Conservation (phyloP, 2,797 vertebrate genomes). For the Alcedo quadribrachys region DNA sequence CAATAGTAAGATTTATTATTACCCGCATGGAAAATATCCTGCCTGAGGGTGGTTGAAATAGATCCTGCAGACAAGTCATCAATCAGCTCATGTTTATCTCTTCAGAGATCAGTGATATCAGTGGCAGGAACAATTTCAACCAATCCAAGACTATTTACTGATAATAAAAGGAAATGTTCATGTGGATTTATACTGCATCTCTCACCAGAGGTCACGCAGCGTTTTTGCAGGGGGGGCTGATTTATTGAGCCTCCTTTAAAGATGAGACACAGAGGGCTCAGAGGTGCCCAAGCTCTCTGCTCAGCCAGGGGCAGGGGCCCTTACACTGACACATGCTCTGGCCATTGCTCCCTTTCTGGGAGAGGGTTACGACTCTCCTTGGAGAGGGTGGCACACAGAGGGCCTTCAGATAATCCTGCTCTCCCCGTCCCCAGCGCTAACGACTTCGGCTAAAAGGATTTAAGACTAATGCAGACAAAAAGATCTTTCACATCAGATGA, state of each 20-base stretch:
- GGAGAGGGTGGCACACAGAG: not conserved
- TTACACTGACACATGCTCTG: not conserved
- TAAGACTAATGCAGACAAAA: constrained; percentile 12
- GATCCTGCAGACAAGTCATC: constrained; percentile 70
- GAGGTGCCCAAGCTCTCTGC: not conserved
- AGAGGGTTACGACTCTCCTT: not conserved
- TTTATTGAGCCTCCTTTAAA: not conserved
- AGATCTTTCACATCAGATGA: not conserved
- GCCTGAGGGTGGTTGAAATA: constrained; percentile 65
- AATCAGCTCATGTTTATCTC: constrained; percentile 63
- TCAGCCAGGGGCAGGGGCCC: not conserved
- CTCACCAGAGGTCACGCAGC: constrained; percentile 19
- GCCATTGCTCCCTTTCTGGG: not conserved
- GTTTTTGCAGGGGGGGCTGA: constrained; percentile 29
- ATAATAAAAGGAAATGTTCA: constrained; percentile 63
- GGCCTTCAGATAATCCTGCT: not conserved
- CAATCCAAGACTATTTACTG: constrained; percentile 52
- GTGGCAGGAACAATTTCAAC: constrained; percentile 59
- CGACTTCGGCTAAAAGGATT: constrained; percentile 19
- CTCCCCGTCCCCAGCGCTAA: not conserved
- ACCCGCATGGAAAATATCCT: constrained; percentile 64
- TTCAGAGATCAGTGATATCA: constrained; percentile 53
- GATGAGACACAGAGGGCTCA: not conserved
- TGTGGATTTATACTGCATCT: constrained; percentile 15
- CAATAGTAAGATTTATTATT: constrained; percentile 69